A percentile compares a stretch with the other conserved stretches of the same genome.
phyloP scores from a whole-genome alignment of 2,113 vertebrate species.

The Halichoeres trimaculatus region DNA sequence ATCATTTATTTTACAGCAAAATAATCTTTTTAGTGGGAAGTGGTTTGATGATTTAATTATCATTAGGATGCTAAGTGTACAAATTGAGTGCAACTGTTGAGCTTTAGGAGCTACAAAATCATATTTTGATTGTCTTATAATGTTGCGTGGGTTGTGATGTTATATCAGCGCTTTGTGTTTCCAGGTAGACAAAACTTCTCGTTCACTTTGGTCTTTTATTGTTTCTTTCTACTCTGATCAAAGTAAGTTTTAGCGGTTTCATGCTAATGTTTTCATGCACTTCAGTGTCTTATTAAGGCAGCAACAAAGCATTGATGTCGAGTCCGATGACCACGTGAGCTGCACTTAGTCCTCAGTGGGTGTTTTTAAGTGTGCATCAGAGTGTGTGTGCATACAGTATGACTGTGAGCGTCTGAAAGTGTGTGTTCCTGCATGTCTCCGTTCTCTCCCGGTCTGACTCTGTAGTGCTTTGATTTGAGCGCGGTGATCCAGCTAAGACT shows the following conservation, averaged over 20 bases:
- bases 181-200: background rate
- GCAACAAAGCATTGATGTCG: constrained; percentile 4
- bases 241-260: constrained; percentile 40
- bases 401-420: constrained; percentile 50
- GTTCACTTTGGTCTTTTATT: constrained; percentile 26
- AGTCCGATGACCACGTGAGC: constrained; percentile 25
- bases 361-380: constrained; percentile 26
- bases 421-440: constrained; percentile 74
- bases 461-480: constrained; percentile 83
- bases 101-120: constrained; percentile 50
- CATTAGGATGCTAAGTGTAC: constrained; percentile 54
- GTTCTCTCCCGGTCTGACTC: constrained; percentile 74
- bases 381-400: constrained; percentile 53
- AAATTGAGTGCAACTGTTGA: constrained; percentile 46
- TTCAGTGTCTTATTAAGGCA: constrained; percentile 11
- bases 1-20: constrained; percentile 49
- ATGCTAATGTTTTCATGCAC: background rate
- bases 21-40: constrained; percentile 55
- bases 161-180: constrained; percentile 35
- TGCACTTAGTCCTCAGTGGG: background rate
- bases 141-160: constrained; percentile 49
- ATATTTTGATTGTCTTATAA: constrained; percentile 66
- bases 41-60: constrained; percentile 58
- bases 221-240: constrained; percentile 17
- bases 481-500: constrained; percentile 84